Base-by-base conservation (phyloP, 2,797 vertebrate genomes). In the Sylvia borin region DNA sequence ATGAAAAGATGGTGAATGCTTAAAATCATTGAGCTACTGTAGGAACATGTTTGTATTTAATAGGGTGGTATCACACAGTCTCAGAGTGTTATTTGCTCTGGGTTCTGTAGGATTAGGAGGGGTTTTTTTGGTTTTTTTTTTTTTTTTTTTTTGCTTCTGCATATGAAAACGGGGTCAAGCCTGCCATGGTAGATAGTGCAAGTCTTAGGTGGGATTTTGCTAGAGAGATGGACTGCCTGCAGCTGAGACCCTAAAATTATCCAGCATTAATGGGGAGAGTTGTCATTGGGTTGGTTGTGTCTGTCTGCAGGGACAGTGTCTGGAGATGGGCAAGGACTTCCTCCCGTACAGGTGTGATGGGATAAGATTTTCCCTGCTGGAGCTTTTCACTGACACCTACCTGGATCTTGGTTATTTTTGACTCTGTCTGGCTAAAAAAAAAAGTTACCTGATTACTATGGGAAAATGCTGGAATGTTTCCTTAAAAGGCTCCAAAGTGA, bases 1-100 rank as follows among this genome's bases (percentile, higher is more conserved):
- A 83, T 93, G 76, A 92, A 95, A 95, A 95, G 96, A 92, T 95
- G 82, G 80, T 64, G 82, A 78, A 68, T 45, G 62, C 91, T 96
- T 77, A 53, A 94, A 95, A 88, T 77, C 88, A 42, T 7, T 66
- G 83, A 95, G 73, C 91, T 77, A 32, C 90, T 87, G 68, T 47
- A 67, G 79, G 92, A 86, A 54, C 82, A 78, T 54, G 90, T 87
- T 91, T 88, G 82, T 91, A 61, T 90, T 95, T 88, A 92, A 77
- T 87, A 26, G 94, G 67, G 67, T 73, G 82, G 67, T 81, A 60
- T 92, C 62, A 62, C 71, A n/a, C 16, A 64, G 89, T 64, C 94
- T 65, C 82, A 86, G 92, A 60, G 82, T 57, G 76, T 86, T 90
- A 14, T 92, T 93, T 94, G 87, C 85, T 86, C 73, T 7, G 55